Evolutionary conservation across 37 sponge, comb jelly and placozoan species (phyloP), one percentile per base, ranked within the genome.

Genomic region (Halisarca cf. caerulea): DNA sequence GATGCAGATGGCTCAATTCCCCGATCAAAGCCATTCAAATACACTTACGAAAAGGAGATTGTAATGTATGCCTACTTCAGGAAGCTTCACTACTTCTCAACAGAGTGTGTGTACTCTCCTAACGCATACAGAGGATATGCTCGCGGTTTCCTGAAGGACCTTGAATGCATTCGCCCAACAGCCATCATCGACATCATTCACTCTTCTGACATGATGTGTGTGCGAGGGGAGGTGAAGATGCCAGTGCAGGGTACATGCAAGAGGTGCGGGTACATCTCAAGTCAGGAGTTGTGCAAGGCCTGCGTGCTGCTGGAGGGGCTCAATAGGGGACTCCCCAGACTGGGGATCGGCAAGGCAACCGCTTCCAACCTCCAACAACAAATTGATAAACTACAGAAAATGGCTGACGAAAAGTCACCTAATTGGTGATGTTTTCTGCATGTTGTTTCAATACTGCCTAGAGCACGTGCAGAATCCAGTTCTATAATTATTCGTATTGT

Each of bases 11-110:
- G 93, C 27, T 78, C 87, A 55, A 92, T 94, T 23, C 94, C 97
- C 18, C 91, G 99, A 1, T 96, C 88, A 0, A 98, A 98, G 43
- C 99, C 99, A 5, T 98, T 98, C 91, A 98, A 98, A 45, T 98
- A 94, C 66, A 94, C 97, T 0, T 98, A 98, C 59, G 99, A 98
- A 86, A 98, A 98, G 45, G 99, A 98, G 42, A 98, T 98, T 17
- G 99, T 98, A 2, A 94, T 98, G 99, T 98, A 98, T 85, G 99
- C 99, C 0, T 96, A 94, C 80, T 96, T 96, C 74, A 98, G 92
- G 84, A 94, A 94, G 80, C 85, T 98, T 34, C 97, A 98, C 90
- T 98, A 98, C 82, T 98, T 98, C 79, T 96, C 99, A 2, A 98
- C 99, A 1, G 99, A 98, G 82, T 98, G 99, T 73, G 70, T 98